A percentile compares a stretch with the other conserved stretches of the same genome.
Conservation (phyloP, 2,113 vertebrate species). For the Pseudorectes ferrugineus region DNA sequence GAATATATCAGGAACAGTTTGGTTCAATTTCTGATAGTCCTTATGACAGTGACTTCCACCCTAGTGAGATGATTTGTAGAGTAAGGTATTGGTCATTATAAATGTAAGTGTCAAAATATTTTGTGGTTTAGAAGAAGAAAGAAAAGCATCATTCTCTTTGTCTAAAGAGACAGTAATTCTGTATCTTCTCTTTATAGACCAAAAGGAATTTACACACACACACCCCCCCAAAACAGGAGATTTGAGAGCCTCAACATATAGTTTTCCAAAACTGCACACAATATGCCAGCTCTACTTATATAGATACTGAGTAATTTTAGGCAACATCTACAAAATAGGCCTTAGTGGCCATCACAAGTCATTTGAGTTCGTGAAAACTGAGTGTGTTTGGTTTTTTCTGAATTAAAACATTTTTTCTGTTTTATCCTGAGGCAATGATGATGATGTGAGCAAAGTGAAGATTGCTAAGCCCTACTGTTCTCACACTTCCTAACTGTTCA, state of each 20-base stretch:
- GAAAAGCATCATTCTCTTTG: background rate
- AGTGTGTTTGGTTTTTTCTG: background rate
- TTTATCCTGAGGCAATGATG: background rate
- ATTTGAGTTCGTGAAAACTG: background rate
- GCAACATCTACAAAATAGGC: background rate
- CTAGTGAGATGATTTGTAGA: background rate
- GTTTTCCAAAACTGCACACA: background rate
- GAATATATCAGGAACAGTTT: background rate
- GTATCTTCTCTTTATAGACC: background rate
- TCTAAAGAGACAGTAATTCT: background rate
- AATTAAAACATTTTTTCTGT: background rate
- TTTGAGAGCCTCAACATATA: background rate
- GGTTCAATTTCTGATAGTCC: background rate
- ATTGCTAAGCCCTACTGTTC: background rate
- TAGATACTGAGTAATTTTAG: background rate
- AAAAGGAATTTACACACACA: background rate
- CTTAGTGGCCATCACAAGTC: background rate
- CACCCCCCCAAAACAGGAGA: fast-evolving
- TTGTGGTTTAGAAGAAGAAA: background rate
- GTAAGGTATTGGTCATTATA: background rate
- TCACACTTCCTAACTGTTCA: background rate
- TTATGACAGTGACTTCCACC: background rate
- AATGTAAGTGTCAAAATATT: background rate
- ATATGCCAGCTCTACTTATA: background rate
- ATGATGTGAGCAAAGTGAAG: background rate